Evolutionary conservation across 2,797 vertebrate genomes (phyloP).

Genomic region (Agapornis canus): DNA sequence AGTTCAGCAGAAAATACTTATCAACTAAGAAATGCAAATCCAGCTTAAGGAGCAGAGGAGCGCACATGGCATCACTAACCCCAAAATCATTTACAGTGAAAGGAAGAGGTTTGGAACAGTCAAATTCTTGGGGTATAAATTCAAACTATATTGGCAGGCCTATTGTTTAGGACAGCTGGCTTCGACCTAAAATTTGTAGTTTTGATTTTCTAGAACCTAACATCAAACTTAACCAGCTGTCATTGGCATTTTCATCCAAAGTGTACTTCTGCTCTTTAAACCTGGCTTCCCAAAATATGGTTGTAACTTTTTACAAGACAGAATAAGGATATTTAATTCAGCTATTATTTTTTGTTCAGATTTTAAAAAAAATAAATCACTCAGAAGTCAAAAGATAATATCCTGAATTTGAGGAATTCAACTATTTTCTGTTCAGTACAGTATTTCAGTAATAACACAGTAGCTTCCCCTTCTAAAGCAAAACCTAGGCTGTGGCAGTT

Average conservation of each 20-base stretch:
- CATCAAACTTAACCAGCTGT: neutral
- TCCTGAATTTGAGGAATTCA: neutral
- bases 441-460: neutral
- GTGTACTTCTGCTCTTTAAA: neutral
- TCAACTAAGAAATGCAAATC: neutral
- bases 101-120: neutral
- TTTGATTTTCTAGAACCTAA: neutral
- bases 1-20: neutral
- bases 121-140: neutral
- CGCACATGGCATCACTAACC: neutral
- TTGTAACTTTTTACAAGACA: neutral
- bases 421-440: neutral
- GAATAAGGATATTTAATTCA: neutral
- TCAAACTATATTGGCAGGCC: neutral
- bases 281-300: neutral
- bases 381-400: neutral
- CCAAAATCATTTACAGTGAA: neutral
- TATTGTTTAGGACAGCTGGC: neutral
- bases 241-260: neutral
- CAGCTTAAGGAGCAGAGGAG: neutral
- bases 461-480: neutral
- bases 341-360: neutral
- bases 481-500: neutral
- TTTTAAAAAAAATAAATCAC: neutral
- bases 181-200: neutral